Evolutionary conservation across 2,113 vertebrate species (phyloP).

Genomic region (Lanius ludovicianus): DNA sequence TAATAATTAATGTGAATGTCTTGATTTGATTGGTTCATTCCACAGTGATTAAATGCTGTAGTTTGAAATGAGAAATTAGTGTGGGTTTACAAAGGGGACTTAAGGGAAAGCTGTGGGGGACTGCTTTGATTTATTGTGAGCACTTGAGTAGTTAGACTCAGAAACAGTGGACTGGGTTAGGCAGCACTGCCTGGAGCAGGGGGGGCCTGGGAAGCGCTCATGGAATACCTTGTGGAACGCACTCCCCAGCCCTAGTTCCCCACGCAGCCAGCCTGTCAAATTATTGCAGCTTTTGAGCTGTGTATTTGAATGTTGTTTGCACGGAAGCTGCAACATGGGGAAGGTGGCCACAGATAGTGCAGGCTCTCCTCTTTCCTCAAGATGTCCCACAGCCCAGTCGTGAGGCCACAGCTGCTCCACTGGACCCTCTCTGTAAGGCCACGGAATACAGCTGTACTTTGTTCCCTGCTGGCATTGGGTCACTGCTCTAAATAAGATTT

Average conservation of each 20-base stretch:
- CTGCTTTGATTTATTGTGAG: background rate
- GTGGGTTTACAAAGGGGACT: background rate
- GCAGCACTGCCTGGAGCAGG: background rate
- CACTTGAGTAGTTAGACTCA: background rate
- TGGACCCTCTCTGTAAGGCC: background rate
- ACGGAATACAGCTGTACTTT: background rate
- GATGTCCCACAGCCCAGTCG: fast-evolving
- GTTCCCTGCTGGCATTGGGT: background rate
- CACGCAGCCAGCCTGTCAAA: background rate
- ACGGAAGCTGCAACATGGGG: fast-evolving
- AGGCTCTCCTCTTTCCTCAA: background rate
- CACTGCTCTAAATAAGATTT: background rate
- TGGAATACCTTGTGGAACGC: background rate
- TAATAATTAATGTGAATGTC: background rate
- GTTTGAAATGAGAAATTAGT: background rate
- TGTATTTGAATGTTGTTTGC: background rate
- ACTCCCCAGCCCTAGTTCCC: background rate
- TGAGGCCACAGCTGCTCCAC: background rate
- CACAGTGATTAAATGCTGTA: background rate
- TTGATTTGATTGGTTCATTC: background rate
- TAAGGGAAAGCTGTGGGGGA: background rate
- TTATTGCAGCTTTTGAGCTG: background rate
- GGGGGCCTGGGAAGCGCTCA: background rate
- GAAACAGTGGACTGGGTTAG: background rate
- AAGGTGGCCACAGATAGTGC: background rate